Conservation (phyloP, 2,797 vertebrate species). For the Macropus fuliginosus region DNA sequence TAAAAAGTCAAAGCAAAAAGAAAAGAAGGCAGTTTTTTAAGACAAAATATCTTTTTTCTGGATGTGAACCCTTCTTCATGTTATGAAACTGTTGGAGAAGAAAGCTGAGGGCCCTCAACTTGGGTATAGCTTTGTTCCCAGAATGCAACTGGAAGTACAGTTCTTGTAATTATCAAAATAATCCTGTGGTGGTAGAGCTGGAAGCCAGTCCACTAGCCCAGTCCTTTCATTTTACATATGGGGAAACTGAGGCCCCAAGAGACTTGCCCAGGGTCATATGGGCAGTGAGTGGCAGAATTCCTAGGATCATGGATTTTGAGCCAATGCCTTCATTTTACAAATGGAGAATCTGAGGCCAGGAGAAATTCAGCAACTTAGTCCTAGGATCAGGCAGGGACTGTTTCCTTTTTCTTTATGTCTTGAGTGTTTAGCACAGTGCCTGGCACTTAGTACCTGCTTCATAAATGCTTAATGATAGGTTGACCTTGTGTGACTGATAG, state of each 20-base stretch:
- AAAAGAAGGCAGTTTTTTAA: neutral
- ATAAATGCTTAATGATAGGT: neutral
- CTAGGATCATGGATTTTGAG: neutral
- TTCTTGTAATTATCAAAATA: neutral
- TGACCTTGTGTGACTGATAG: neutral
- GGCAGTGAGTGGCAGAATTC: neutral
- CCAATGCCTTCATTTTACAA: neutral
- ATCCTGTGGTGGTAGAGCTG: neutral
- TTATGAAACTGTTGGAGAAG: neutral
- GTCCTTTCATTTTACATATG: neutral
- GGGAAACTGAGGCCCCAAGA: neutral
- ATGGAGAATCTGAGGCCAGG: neutral
- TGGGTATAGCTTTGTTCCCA: neutral
- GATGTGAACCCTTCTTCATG: neutral
- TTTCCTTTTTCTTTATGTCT: neutral
- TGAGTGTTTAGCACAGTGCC: neutral
- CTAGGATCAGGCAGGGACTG: neutral
- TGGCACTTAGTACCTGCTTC: neutral
- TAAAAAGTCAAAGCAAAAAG: neutral
- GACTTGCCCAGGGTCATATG: neutral
- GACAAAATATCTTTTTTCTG: neutral
- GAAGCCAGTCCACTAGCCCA: neutral
- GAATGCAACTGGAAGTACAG: neutral
- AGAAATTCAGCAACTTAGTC: neutral
- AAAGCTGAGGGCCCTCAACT: neutral